Conservation (phyloP, 2,888 invertebrate species). For the Hypena proboscidalis region DNA sequence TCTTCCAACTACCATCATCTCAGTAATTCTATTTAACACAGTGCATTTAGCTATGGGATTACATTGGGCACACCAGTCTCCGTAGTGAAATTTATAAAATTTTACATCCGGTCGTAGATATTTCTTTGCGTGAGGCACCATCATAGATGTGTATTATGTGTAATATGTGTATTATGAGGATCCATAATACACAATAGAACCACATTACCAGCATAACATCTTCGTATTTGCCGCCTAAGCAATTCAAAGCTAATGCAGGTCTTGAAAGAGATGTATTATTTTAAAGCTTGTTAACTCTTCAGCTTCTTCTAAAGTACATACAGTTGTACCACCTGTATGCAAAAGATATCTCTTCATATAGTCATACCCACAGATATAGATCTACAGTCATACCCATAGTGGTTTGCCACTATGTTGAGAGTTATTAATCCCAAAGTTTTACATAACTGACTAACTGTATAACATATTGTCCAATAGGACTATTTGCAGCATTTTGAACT, state of each 20-base stretch:
- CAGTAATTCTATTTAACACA: slow-evolving; percentile 92
- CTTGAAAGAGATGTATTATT: slow-evolving; percentile 80
- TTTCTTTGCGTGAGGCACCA: slow-evolving; percentile 92
- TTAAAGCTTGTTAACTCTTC: slow-evolving; percentile 57
- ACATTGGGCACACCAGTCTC: slow-evolving; percentile 91
- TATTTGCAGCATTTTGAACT: slow-evolving; percentile 98
- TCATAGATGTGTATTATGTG: too few species aligned
- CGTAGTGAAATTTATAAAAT: slow-evolving; percentile 95
- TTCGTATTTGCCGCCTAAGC: slow-evolving; percentile 96
- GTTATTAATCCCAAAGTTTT: slow-evolving; percentile 91
- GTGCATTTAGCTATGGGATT: slow-evolving; percentile 82
- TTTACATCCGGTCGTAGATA: slow-evolving; percentile 93
- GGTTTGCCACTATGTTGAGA: slow-evolving; percentile 94
- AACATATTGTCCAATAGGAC: slow-evolving; percentile 96
- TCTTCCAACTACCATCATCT: slow-evolving; percentile 88
- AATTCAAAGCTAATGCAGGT: slow-evolving; percentile 95
- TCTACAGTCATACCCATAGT: too few species aligned
- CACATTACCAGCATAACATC: slow-evolving; percentile 91
- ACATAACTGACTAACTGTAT: slow-evolving; percentile 97
- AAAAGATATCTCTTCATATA: slow-evolving; percentile 88
- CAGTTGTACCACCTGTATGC: slow-evolving; percentile 91
- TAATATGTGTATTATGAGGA: too few species aligned
- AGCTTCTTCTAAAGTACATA: slow-evolving; percentile 88
- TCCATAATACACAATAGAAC: slow-evolving; percentile 96
- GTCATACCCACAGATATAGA: slow-evolving; percentile 88